Evolutionary conservation across 1,140 invertebrate species (phyloP), one percentile per base, ranked within the genome.

Genomic region (Sitodiplosis mosellana): DNA sequence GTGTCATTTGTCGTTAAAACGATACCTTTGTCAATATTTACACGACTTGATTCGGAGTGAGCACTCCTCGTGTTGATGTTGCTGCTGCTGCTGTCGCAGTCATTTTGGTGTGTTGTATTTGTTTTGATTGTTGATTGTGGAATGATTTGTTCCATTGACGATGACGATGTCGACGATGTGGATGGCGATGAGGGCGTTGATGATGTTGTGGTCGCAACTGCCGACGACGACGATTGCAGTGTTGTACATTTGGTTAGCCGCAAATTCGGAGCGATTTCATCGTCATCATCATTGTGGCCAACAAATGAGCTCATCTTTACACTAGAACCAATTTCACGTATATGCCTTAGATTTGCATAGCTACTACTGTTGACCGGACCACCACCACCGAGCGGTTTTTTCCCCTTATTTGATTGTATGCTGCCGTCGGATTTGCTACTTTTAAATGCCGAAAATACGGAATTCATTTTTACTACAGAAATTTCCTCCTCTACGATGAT

Each of bases 361-460:
- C 61, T 57, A 50, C 58, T 63, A 33, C 58, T 59, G 50, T 61
- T 58, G 17, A 54, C 10, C 27, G 27, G 10, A 10, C 27, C 27
- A 27, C 3, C n/a, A n/a, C n/a, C n/a, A n/a, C n/a, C n/a, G n/a
- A n/a, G n/a, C n/a, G n/a, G 3, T 27, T 27, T 55, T 20, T 36
- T 22, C n/a, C 27, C 40, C 33, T 37, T 37, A 33, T n/a, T 37
- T 14, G 33, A 41, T 11, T 12, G 20, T 47, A 41, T 48, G 7
- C 45, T 56, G 27, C 22, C 17, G 22, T 46, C 54, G 46, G 52
- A 59, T 51, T 59, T 64, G 49, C 59, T 61, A 21, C 56, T 50
- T 46, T 64, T 64, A 55, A 64, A 64, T 55, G 61, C 61, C 41
- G 62, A 64, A 47, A 64, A 64, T 52, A 64, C 62, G 43, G 62